Evolutionary conservation across 2,113 vertebrate genomes (phyloP), one percentile per base, ranked within the genome.

Genomic region (Gavialis gangeticus): DNA sequence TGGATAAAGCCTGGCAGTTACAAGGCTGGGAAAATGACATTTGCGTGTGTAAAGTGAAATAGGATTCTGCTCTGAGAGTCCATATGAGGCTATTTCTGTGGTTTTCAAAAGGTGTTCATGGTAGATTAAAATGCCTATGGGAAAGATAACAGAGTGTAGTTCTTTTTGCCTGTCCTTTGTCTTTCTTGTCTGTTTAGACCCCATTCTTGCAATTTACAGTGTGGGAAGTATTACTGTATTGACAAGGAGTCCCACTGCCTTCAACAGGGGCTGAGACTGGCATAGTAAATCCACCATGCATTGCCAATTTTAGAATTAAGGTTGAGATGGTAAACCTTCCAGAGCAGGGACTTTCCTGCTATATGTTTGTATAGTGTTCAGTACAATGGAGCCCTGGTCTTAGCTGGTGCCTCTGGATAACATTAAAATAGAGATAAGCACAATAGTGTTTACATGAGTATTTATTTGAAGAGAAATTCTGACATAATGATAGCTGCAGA

Each of bases 131-230:
- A n/a, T 17, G 28, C 64, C 6, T 30, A 67, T 14, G 64, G 25
- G 14, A 64, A n/a, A 28, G 27, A 64, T n/a, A 17, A 67, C 7
- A 30, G 28, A 4, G 8, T 10, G 8, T 17, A 28, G 27, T 64
- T 28, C 15, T 64, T 46, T 46, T 46, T 46, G 46, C 46, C 46
- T 46, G 46, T 46, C 46, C 46, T 46, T 62, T 54, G 79, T 25
- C 30, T 46, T 79, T 71, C 54, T 85, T 88, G 55, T n/a, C 5
- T 2, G 58, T 75, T 79, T 71, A 37, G 10, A 79, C 5, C 24
- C 79, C 3, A 24, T 71, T 88, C 90, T 46, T 81, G 59, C 79
- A 94, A 80, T 84, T 94, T 88, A 87, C 27, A 82, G 84, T 64
- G 91, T 79, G 16, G 89, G 93, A 88, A 59, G 58, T 16, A 59